phyloP scores from a whole-genome alignment of 2,113 vertebrate species.

The Paradoxurus hermaphroditus region DNA sequence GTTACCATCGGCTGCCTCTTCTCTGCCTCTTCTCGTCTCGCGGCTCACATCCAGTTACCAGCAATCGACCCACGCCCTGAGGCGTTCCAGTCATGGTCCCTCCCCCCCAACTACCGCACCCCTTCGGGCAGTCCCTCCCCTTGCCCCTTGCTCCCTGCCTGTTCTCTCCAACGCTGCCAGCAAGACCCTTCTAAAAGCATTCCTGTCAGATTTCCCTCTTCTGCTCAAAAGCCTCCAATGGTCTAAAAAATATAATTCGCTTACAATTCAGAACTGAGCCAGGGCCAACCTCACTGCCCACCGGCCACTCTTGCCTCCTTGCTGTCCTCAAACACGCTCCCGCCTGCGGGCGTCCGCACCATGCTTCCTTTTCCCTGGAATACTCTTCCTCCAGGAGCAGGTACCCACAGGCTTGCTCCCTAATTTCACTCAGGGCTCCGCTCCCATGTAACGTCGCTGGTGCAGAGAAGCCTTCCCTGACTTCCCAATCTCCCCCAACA shows the following conservation, averaged over 20 bases:
- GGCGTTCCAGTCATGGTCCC: not conserved
- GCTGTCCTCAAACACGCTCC: not conserved
- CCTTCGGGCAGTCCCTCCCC: not conserved
- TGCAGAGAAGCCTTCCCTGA: not conserved
- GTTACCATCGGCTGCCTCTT: not conserved
- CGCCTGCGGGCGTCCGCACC: not conserved
- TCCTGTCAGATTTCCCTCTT: not conserved
- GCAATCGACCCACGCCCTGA: not conserved
- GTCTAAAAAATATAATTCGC: not conserved
- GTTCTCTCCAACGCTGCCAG: not conserved
- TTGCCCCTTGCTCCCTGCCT: not conserved
- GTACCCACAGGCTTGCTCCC: not conserved
- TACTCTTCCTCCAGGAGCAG: not conserved
- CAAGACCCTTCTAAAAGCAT: not conserved
- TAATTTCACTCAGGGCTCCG: not conserved
- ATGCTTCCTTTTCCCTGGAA: not conserved
- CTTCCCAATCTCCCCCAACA: not conserved
- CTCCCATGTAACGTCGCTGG: not conserved
- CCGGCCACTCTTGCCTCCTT: not conserved
- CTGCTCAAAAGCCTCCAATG: not conserved
- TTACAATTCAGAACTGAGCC: not conserved
- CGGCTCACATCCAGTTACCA: not conserved
- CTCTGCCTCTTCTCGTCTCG: not conserved
- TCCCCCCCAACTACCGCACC: rapidly evolving
- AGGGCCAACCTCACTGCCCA: not conserved